phyloP scores from a whole-genome alignment of 1,140 invertebrate species.

The Euwallacea fornicatus region DNA sequence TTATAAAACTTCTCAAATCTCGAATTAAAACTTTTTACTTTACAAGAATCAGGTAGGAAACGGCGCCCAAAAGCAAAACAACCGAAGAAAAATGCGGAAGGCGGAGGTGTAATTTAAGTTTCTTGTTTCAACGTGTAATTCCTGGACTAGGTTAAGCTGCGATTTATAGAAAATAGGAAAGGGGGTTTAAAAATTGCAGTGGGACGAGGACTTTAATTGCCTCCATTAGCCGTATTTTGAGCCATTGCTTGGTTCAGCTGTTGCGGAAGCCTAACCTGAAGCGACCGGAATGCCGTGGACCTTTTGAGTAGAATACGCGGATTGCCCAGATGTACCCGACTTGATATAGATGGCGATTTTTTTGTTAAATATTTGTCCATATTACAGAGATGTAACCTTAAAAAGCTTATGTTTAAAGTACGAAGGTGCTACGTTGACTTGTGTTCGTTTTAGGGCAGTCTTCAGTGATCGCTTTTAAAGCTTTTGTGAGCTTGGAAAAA shows the following conservation, averaged over 20 bases:
- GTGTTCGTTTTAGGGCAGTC: no score
- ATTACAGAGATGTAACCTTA: no score
- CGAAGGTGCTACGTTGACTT: no score
- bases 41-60: conserved; percentile 4
- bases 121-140: conserved; percentile 5
- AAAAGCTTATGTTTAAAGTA: no score
- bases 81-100: neutral
- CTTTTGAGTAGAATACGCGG: no score
- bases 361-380: no score
- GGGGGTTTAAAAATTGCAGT: conserved; percentile 1
- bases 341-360: no score
- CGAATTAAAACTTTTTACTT: conserved; percentile 1
- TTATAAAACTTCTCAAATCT: neutral
- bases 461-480: no score
- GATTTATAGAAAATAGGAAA: conserved; percentile 7
- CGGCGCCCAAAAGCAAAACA: conserved; percentile 1
- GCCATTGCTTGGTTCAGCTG: neutral
- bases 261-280: no score
- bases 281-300: no score
- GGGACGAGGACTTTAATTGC: neutral
- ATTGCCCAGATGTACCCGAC: no score
- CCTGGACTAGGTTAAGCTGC: neutral
- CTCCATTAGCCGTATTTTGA: neutral
- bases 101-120: conserved; percentile 5
- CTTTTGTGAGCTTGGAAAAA: no score